Percentiles rank a stretch among this genome's conserved stretches.
phyloP scores from a whole-genome alignment of 2,888 invertebrate genomes.

The Tryphoninae sp. region DNA sequence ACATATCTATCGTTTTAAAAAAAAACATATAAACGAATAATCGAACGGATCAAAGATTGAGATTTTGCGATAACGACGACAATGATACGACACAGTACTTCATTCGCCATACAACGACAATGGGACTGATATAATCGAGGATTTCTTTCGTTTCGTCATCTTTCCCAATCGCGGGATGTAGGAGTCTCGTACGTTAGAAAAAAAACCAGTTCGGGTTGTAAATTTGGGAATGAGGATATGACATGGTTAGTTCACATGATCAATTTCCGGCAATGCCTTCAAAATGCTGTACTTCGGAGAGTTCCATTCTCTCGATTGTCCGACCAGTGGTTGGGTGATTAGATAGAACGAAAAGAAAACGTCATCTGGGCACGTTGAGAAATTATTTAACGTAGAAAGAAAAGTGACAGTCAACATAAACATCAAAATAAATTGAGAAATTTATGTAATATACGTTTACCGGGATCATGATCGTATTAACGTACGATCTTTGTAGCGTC shows the following conservation, averaged over 20 bases:
- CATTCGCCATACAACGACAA: slow-evolving; percentile 74
- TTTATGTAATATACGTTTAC: slow-evolving; percentile 52
- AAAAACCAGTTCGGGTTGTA: not conserved
- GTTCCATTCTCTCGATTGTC: slow-evolving; percentile 48
- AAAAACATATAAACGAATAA: slow-evolving; percentile 37
- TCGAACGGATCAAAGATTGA: slow-evolving; percentile 41
- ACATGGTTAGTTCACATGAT: slow-evolving; percentile 59
- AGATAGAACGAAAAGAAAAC: slow-evolving; percentile 28
- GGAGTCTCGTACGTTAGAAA: not conserved
- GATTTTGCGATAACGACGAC: slow-evolving; percentile 55
- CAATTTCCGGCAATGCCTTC: slow-evolving; percentile 34
- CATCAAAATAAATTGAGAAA: slow-evolving; percentile 45
- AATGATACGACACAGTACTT: slow-evolving; percentile 77
- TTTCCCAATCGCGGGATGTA: slow-evolving; percentile 38
- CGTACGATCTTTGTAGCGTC: slow-evolving; percentile 67
- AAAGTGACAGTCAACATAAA: slow-evolving; percentile 51
- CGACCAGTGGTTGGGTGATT: slow-evolving; percentile 2
- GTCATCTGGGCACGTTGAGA: slow-evolving; percentile 32
- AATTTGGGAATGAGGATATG: not conserved
- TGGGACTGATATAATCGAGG: slow-evolving; percentile 53
- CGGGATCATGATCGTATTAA: slow-evolving; percentile 60
- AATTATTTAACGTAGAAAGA: slow-evolving; percentile 37
- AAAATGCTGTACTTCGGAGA: slow-evolving; percentile 49
- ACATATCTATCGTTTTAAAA: not conserved
- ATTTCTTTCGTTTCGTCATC: slow-evolving; percentile 52